Conservation (phyloP, 1,140 invertebrate species). For the Drosophila gunungcola region DNA sequence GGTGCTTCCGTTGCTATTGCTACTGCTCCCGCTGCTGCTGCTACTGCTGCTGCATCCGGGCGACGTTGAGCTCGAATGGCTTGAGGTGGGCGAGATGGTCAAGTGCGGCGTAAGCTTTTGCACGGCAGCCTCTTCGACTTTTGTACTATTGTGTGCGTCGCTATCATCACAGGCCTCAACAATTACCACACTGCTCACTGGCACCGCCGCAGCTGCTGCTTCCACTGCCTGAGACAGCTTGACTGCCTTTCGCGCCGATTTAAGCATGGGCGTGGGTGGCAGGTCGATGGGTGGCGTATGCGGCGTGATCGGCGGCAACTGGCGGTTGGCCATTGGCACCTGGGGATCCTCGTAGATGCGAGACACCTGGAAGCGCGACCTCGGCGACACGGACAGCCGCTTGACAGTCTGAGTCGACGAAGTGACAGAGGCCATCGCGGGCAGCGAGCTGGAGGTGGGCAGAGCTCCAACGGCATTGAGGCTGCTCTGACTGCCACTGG, state of each 20-base stretch:
- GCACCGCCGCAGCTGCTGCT: conserved; percentile 25
- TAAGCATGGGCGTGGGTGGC: conserved; percentile 78
- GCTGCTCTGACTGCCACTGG: conserved; percentile 60
- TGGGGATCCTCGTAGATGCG: conserved; percentile 80
- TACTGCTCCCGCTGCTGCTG: conserved; percentile 22
- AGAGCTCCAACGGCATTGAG: conserved; percentile 42
- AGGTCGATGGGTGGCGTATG: conserved; percentile 73
- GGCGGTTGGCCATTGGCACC: conserved; percentile 56
- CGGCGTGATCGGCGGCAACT: conserved; percentile 65
- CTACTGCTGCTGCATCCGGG: conserved; percentile 27
- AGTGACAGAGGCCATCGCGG: conserved; percentile 77
- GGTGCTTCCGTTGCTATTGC: conserved; percentile 19
- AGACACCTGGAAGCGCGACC: conserved; percentile 78
- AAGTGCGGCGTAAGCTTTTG: conserved; percentile 30
- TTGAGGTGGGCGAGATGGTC: conserved; percentile 55
- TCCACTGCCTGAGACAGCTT: conserved; percentile 37
- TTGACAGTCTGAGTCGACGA: conserved; percentile 80
- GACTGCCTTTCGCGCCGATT: conserved; percentile 63
- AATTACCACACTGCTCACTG: conserved; percentile 9
- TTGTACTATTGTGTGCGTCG: conserved; percentile 60
- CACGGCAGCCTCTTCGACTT: conserved; percentile 7
- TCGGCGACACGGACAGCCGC: conserved; percentile 69
- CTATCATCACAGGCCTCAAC: conserved; percentile 1
- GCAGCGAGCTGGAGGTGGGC: conserved; percentile 77
- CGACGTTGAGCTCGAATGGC: conserved; percentile 67